Conservation (phyloP, 2,888 invertebrate genomes). For the Euproctis similis region DNA sequence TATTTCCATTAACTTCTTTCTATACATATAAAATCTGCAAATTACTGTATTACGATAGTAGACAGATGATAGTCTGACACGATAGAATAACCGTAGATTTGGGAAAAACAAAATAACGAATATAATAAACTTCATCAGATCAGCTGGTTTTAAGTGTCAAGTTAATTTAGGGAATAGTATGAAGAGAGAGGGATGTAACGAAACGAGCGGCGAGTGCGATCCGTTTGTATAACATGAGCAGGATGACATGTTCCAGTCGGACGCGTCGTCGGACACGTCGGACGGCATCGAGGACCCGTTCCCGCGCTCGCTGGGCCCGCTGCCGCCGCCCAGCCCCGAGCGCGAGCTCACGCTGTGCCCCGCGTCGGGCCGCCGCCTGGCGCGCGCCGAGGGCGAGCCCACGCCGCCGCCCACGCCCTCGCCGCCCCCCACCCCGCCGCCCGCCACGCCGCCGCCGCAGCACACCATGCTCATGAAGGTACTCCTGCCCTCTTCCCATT, state of each 20-base stretch:
- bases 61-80: too few relatives aligned
- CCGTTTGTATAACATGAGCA: background rate
- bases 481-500: too few relatives aligned
- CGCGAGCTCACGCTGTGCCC: slow-evolving; percentile 82
- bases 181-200: too few relatives aligned
- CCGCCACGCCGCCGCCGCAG: slow-evolving; percentile 24
- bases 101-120: too few relatives aligned
- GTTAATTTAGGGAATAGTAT: too few relatives aligned
- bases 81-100: too few relatives aligned
- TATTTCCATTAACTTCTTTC: too few relatives aligned
- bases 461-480: slow-evolving; percentile 64
- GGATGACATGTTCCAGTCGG: slow-evolving; percentile 30
- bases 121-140: too few relatives aligned
- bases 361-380: slow-evolving; percentile 49
- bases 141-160: too few relatives aligned
- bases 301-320: slow-evolving; percentile 63
- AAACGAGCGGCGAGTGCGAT: too few relatives aligned
- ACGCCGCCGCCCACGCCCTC: slow-evolving; percentile 74
- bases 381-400: slow-evolving; percentile 78
- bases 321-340: slow-evolving; percentile 78
- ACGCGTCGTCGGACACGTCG: slow-evolving; percentile 67
- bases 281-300: slow-evolving; percentile 80
- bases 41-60: too few relatives aligned
- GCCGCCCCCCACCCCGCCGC: slow-evolving; percentile 48
- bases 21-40: too few relatives aligned